phyloP scores from a whole-genome alignment of 2,797 vertebrate genomes.

The Phrynocephalus vlangalii region DNA sequence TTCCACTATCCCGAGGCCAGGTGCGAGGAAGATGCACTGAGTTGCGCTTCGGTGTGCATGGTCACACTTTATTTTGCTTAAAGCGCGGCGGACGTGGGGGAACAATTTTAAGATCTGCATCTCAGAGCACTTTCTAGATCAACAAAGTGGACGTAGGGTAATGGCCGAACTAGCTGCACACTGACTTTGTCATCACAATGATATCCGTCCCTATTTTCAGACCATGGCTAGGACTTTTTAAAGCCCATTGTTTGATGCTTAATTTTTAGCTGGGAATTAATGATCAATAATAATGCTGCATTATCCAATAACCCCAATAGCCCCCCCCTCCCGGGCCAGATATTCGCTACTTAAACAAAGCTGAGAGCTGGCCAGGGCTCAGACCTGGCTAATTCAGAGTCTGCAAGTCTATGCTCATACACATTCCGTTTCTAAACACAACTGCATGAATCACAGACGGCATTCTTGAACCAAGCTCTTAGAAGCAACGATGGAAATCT shows the following conservation, averaged over 20 bases:
- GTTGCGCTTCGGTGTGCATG: no score
- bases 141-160: no score
- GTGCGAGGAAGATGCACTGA: no score
- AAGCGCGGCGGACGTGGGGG: no score
- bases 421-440: constrained; percentile 22
- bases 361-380: neutral
- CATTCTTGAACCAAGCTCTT: neutral
- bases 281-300: no score
- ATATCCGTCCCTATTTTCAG: neutral
- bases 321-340: neutral
- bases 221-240: neutral
- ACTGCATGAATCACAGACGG: neutral
- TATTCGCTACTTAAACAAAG: neutral
- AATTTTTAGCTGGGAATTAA: neutral
- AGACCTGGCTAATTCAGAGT: neutral
- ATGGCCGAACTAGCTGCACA: no score
- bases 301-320: neutral
- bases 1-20: no score
- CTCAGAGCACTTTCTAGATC: no score
- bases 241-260: neutral
- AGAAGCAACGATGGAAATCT: constrained; percentile 27
- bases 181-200: neutral
- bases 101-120: no score
- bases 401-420: neutral
- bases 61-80: no score